phyloP scores from a whole-genome alignment of 2,888 invertebrate species.

The Phymatocera aterrima region DNA sequence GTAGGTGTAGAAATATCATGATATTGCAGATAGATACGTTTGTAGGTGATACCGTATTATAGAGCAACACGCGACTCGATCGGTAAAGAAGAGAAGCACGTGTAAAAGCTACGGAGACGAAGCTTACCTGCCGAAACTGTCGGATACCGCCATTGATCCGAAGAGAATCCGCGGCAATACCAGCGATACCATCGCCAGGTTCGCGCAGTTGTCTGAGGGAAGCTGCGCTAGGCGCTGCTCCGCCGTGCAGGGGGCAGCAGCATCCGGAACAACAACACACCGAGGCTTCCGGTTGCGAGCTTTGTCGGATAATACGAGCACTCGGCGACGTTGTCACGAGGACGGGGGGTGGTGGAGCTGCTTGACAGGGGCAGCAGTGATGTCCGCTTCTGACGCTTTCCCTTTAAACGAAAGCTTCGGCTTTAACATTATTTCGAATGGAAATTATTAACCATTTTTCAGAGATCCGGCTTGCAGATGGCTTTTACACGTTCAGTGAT shows the following conservation, averaged over 20 bases:
- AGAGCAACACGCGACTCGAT: conserved; percentile 3
- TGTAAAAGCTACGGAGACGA: conserved; percentile 12
- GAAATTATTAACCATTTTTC: not conserved
- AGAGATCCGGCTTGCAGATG: not conserved
- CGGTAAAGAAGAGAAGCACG: conserved; percentile 31
- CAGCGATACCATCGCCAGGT: conserved; percentile 91
- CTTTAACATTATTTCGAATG: not conserved
- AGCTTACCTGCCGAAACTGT: conserved; percentile 93
- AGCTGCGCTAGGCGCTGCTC: conserved; percentile 84
- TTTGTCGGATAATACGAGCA: conserved; percentile 90
- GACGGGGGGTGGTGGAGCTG: conserved; percentile 83
- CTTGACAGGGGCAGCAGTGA: conserved; percentile 81
- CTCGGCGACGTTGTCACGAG: conserved; percentile 84
- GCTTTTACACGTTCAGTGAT: not conserved
- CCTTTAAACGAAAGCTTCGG: conserved; percentile 53
- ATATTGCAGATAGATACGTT: not conserved
- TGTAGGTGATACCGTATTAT: too few relatives aligned
- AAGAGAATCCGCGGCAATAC: conserved; percentile 96
- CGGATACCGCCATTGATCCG: conserved; percentile 97
- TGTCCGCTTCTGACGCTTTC: conserved; percentile 72
- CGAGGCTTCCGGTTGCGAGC: conserved; percentile 89
- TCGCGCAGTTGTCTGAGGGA: conserved; percentile 91
- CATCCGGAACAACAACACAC: conserved; percentile 73
- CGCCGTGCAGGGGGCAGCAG: conserved; percentile 77
- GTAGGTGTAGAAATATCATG: too few relatives aligned